A percentile compares a stretch with the other conserved stretches of the same genome.
These are phyloP conservation scores for Sigmodon hispidus DNA, from an alignment of 2,113 vertebrate species.

Conservation along the genomic window DNA sequence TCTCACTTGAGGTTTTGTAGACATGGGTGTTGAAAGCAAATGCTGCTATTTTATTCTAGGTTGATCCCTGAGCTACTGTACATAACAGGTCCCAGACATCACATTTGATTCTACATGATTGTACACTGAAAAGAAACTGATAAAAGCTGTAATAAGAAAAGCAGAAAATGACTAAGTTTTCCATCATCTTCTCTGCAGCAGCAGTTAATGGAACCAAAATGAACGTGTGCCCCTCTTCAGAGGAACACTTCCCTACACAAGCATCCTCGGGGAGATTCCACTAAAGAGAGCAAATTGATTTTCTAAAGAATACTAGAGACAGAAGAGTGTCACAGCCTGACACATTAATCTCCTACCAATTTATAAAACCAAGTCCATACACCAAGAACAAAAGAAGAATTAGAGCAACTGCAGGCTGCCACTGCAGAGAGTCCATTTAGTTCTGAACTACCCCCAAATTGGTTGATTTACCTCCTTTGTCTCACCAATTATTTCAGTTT, in stretches of 20 bases:
- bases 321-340: slow-evolving; percentile 56
- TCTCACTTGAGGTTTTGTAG: slow-evolving; percentile 51
- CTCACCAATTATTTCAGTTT: slow-evolving; percentile 55
- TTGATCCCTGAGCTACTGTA: slow-evolving; percentile 52
- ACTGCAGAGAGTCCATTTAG: slow-evolving; percentile 55
- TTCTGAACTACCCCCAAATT: background rate
- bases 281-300: slow-evolving; percentile 57
- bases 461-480: slow-evolving; percentile 39
- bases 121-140: slow-evolving; percentile 51
- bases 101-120: slow-evolving; percentile 20
- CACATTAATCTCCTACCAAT: slow-evolving; percentile 38
- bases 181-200: slow-evolving; percentile 31
- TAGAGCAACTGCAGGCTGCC: slow-evolving; percentile 24
- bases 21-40: slow-evolving; percentile 58
- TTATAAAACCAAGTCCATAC: slow-evolving; percentile 14
- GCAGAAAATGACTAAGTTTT: slow-evolving; percentile 51
- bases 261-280: background rate
- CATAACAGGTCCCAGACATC: slow-evolving; percentile 65
- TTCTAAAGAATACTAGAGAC: slow-evolving; percentile 44
- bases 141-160: slow-evolving; percentile 67
- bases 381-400: slow-evolving; percentile 48
- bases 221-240: slow-evolving; percentile 36
- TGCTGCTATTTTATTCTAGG: slow-evolving; percentile 57
- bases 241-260: slow-evolving; percentile 12
- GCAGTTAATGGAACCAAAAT: slow-evolving; percentile 54